Evolutionary conservation across 2,113 vertebrate genomes (phyloP), one percentile per base, ranked within the genome.

Genomic region (Festucalex cinctus): DNA sequence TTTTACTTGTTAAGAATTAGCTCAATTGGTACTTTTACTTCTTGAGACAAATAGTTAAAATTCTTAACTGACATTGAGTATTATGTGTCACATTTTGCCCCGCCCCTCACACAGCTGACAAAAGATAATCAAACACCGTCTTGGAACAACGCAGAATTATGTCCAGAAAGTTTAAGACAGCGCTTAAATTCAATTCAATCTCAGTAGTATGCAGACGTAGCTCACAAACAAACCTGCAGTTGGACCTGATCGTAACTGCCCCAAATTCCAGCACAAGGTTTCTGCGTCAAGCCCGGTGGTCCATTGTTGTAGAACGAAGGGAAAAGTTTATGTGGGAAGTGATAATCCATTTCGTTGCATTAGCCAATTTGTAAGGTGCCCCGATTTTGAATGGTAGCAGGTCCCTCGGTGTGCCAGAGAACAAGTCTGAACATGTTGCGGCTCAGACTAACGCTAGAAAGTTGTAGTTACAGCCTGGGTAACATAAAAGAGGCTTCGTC

Each of bases 271-370:
- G 73, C 77, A 17, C 44, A 16, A 60, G 71, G 62, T 8, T 1
- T 59, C 8, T n/a, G 5, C 5, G 39, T 26, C 6, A 5, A 24
- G 5, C 67, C 59, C 51, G 90, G 88, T 0, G 88, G 85, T 9
- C 83, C 89, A 44, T 56, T 57, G 71, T 86, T 76, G 53, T 81
- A 90, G 60, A 84, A 88, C 2, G 68, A 69, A 0, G 89, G 86
- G 1, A 89, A 92, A 16, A 92, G 89, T 57, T 86, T 70, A 19
- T 0, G 3, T 0, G 91, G 91, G 20, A 92, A 92, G 37, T 64
- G 71, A 26, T 51, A 68, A 59, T 92, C 88, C 92, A 91, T 92
- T 28, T 19, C 10, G 17, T 28, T 7, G 54, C 54, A 14, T 16
- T 14, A 5, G 14, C 9, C 0, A 32, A 2, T 0, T 5, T 2